Evolutionary conservation across 1,140 invertebrate species (phyloP).

Genomic region (Lycorma delicatula): DNA sequence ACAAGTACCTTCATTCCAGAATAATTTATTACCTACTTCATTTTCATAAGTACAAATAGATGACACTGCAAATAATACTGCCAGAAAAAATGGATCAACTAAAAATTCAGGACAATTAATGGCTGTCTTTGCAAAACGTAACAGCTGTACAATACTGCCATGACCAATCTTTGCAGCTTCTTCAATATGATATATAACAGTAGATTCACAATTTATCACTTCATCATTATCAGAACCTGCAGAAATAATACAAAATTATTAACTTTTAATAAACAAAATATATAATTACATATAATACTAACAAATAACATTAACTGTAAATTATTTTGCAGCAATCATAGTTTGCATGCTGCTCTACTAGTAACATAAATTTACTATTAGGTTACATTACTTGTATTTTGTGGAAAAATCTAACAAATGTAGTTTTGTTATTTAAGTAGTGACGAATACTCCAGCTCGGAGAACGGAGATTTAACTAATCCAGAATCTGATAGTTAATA

Average conservation of each 20-base stretch:
- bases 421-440: too few species aligned
- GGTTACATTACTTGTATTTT: too few species aligned
- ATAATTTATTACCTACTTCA: constrained; percentile 32
- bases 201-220: constrained; percentile 38
- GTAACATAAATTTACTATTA: too few species aligned
- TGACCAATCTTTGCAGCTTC: constrained; percentile 40
- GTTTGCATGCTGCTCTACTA: too few species aligned
- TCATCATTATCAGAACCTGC: constrained; percentile 14
- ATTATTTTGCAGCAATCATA: too few species aligned
- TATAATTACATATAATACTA: too few species aligned
- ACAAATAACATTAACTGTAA: too few species aligned
- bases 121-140: constrained; percentile 42
- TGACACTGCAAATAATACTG: constrained; percentile 41
- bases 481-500: too few species aligned
- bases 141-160: constrained; percentile 42
- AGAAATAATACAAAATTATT: background rate
- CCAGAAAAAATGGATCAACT: constrained; percentile 46
- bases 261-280: background rate
- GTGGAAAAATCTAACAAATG: too few species aligned
- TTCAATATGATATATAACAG: constrained; percentile 48
- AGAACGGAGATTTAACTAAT: too few species aligned
- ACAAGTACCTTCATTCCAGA: too few species aligned
- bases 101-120: constrained; percentile 42
- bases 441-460: too few species aligned
- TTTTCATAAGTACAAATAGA: constrained; percentile 40